These are phyloP conservation scores for Dysidea cf. avara DNA, from an alignment of 37 sponge, comb jelly and placozoan genomes.

Conservation along the genomic window DNA sequence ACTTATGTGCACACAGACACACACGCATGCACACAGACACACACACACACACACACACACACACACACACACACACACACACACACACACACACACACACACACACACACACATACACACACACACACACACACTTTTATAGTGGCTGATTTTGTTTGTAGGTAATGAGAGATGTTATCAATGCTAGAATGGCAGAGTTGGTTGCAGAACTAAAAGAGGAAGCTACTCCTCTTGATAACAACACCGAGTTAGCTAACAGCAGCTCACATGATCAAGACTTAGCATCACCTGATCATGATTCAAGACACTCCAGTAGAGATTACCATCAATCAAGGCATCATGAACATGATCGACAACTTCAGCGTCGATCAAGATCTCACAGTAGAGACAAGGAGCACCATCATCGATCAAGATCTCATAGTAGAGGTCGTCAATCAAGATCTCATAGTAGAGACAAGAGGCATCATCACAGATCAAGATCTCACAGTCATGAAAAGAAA, in stretches of 20 bases:
- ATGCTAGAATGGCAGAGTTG: slow-evolving; percentile 52
- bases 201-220: too few species aligned
- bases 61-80: too few species aligned
- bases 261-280: too few species aligned
- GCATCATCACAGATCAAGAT: slow-evolving; percentile 17
- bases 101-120: not conserved
- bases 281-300: too few species aligned
- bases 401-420: not conserved
- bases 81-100: not conserved
- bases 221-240: too few species aligned
- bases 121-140: too few species aligned
- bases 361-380: slow-evolving; percentile 1
- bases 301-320: too few species aligned
- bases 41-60: not conserved
- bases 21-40: too few species aligned
- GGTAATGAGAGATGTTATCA: slow-evolving; percentile 52
- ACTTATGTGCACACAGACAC: not conserved
- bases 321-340: too few species aligned
- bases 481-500: not conserved
- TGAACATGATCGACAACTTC: too few species aligned
- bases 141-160: too few species aligned
- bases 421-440: slow-evolving; percentile 5
- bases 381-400: not conserved
- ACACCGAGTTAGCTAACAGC: too few species aligned
- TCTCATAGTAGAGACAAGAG: not conserved